These are phyloP conservation scores for Resseliella maxima DNA, from an alignment of 2,888 invertebrate species.

Conservation along the genomic window DNA sequence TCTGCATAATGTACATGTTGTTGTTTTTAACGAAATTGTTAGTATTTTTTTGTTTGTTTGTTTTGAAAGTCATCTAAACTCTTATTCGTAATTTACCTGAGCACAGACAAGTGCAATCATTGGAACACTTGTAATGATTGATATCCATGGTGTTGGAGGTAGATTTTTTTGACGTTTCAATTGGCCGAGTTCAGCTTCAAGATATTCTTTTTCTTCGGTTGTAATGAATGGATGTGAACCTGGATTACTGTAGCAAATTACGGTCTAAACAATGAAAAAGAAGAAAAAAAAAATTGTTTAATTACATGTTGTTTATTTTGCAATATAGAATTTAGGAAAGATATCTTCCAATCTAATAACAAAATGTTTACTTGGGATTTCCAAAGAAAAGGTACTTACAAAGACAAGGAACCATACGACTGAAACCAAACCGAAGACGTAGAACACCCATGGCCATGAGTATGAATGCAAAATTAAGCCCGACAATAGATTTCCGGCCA, in stretches of 20 bases:
- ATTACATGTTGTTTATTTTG: neutral
- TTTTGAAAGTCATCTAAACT: neutral
- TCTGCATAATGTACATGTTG: constrained; percentile 63
- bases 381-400: constrained; percentile 66
- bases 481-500: constrained; percentile 74
- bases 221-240: constrained; percentile 80
- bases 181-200: constrained; percentile 74
- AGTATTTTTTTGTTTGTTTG: neutral
- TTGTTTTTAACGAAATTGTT: neutral
- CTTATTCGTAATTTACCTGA: constrained; percentile 62
- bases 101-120: constrained; percentile 81
- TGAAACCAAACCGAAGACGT: constrained; percentile 81
- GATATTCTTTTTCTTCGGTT: constrained; percentile 76
- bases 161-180: constrained; percentile 69
- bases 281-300: neutral
- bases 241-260: constrained; percentile 77
- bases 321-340: neutral
- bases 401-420: constrained; percentile 79
- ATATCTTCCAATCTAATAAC: neutral
- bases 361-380: no score
- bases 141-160: constrained; percentile 77
- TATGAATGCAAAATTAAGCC: constrained; percentile 76
- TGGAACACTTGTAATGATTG: constrained; percentile 76
- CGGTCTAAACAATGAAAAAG: constrained; percentile 65
- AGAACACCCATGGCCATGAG: constrained; percentile 82